A percentile compares a stretch with the other conserved stretches of the same genome.
Evolutionary conservation across 2,888 invertebrate genomes (phyloP).

Genomic region (Phaonia tiefii): DNA sequence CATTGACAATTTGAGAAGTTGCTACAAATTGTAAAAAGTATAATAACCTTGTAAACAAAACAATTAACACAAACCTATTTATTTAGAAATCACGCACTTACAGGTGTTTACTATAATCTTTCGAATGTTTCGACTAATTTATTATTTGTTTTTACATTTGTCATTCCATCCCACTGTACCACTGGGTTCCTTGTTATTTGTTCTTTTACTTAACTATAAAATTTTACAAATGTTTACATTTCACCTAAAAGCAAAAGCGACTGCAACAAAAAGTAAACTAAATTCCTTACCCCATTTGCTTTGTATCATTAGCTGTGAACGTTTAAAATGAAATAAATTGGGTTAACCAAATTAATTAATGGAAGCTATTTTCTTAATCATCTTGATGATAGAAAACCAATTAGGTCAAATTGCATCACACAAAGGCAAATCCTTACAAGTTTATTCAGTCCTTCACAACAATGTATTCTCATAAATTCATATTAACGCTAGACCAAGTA

Average conservation of each 20-base stretch:
- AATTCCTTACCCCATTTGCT: conserved; percentile 30
- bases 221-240: conserved; percentile 45
- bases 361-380: conserved; percentile 34
- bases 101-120: too few species aligned
- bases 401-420: conserved; percentile 22
- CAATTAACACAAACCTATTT: too few species aligned
- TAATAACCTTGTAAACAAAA: too few species aligned
- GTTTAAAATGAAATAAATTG: conserved; percentile 38
- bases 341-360: conserved; percentile 59
- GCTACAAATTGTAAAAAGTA: too few species aligned
- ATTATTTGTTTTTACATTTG: too few species aligned
- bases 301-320: conserved; percentile 33
- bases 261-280: conserved; percentile 8
- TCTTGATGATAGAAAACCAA: conserved; percentile 33
- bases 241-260: conserved; percentile 20
- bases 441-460: not conserved
- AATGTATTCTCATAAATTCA: conserved; percentile 1
- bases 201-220: conserved; percentile 16
- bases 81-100: too few species aligned
- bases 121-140: too few species aligned
- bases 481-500: not conserved
- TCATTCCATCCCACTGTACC: conserved; percentile 5
- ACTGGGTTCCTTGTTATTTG: conserved; percentile 20
- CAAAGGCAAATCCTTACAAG: conserved; percentile 25
- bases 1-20: too few species aligned